Base-by-base conservation (phyloP, 2,797 vertebrate species). In the Sandelia bainsii region DNA sequence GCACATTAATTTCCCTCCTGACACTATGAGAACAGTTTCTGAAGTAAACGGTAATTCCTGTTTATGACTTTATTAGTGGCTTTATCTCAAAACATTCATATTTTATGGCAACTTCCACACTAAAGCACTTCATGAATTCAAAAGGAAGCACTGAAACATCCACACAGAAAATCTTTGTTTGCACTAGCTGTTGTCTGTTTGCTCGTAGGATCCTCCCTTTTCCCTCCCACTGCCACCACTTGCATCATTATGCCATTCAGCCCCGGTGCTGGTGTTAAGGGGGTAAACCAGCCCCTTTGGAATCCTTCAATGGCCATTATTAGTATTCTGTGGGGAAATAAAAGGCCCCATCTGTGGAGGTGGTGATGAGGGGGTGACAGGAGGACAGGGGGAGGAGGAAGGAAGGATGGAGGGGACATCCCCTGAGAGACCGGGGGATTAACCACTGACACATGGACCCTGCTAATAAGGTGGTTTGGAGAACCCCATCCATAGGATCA, bases 391-490 rank as follows among this genome's bases (percentile, higher is more conserved):
- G 62, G 60, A 37, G 17, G 46, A 62, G 85, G 75, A 50, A 53
- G 62, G 61, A 52, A 48, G 49, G 27, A 19, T 34, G 13, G 29
- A 6, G 20, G 75, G 57, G 57, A 37, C 16, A 19, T 91, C 91
- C 90, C 89, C 29, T 19, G 82, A 88, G 92, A 86, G 73, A 62
- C 65, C 1, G 0, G 58, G 85, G 94, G 92, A 94, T 94, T 94
- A 94, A 94, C 93, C 90, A 93, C 79, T 90, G 93, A 93, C 93
- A 94, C 90, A 91, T 90, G 90, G 90, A 93, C 93, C 90, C 87
- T 92, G 91, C 92, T 94, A 94, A 94, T 93, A 93, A 93, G 94
- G 87, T 16, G 56, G 63, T 69, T 84, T 69, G 62, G 84, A 89
- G 63, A 82, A 69, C 62, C 72, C 69, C 73, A 59, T 80, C 86